phyloP scores from a whole-genome alignment of 2,888 invertebrate species.

The Heteropelma amictum region DNA sequence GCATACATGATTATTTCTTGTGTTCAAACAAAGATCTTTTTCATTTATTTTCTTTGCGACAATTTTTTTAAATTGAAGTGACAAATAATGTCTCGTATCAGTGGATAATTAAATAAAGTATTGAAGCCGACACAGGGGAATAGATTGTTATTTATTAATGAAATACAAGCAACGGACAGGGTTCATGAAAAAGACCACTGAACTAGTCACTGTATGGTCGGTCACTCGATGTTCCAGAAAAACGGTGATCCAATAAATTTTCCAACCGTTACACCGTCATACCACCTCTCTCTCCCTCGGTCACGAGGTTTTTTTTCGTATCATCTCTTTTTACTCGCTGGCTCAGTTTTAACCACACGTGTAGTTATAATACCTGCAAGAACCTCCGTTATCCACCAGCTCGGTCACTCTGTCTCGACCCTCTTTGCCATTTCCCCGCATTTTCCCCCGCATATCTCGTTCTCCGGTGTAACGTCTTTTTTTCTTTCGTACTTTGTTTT shows the following conservation, averaged over 20 bases:
- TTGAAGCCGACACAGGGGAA: neutral
- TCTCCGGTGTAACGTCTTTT: conserved; percentile 22
- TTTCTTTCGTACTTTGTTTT: conserved; percentile 13
- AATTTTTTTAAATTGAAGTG: too few relatives aligned
- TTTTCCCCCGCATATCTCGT: neutral
- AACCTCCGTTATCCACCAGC: conserved; percentile 10
- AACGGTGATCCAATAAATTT: conserved; percentile 55
- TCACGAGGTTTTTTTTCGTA: neutral
- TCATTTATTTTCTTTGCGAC: too few relatives aligned
- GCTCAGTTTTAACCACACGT: conserved; percentile 46
- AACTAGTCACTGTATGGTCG: conserved; percentile 25
- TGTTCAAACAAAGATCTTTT: too few relatives aligned
- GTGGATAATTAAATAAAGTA: conserved; percentile 10
- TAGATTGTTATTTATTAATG: conserved; percentile 1
- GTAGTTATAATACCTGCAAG: conserved; percentile 32
- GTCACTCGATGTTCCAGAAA: conserved; percentile 44
- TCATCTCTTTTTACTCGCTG: conserved; percentile 29
- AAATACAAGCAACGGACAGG: too few relatives aligned
- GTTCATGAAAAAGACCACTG: conserved; percentile 47
- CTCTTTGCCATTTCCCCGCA: neutral
- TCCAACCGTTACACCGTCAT: conserved; percentile 37
- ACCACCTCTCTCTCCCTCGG: neutral
- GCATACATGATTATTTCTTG: too few relatives aligned
- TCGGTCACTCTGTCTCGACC: neutral
- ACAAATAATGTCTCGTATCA: too few relatives aligned